Conservation (phyloP, 2,888 invertebrate species). For the Carpatolechia fugitivella region DNA sequence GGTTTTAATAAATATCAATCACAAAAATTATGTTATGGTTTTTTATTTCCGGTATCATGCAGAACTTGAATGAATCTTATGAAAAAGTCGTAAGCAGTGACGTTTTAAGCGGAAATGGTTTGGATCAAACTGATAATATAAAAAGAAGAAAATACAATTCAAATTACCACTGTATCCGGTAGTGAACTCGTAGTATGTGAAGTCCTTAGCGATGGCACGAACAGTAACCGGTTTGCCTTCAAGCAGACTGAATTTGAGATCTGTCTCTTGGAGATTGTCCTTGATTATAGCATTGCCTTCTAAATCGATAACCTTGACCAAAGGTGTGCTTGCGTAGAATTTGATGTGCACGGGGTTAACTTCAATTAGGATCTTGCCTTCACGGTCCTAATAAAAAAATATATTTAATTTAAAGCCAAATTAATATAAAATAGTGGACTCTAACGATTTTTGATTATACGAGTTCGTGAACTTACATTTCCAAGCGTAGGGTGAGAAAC, state of each 20-base stretch:
- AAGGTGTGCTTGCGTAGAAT: slow-evolving; percentile 63
- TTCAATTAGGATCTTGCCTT: slow-evolving; percentile 56
- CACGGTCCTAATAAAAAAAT: slow-evolving; percentile 50
- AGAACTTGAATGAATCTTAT: no score
- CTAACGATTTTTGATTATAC: no score
- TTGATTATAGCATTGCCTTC: slow-evolving; percentile 66
- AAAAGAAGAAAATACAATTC: no score
- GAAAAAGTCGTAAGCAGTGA: no score
- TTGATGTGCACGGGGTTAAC: slow-evolving; percentile 56
- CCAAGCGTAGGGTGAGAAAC: slow-evolving; percentile 57
- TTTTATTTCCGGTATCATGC: no score
- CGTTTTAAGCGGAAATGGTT: no score
- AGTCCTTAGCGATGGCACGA: slow-evolving; percentile 75
- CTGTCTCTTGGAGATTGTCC: slow-evolving; percentile 73
- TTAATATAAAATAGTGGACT: no score
- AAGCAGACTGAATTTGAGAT: slow-evolving; percentile 69
- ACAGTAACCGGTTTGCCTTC: slow-evolving; percentile 71
- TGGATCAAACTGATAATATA: no score
- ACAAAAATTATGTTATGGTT: no score
- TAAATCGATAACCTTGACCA: slow-evolving; percentile 75
- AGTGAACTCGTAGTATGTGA: slow-evolving; percentile 77
- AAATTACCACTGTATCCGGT: slow-evolving; percentile 77
- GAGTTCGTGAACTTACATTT: slow-evolving; percentile 15
- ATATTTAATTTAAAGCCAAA: no score
- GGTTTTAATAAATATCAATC: no score